Conservation (phyloP, 2,113 vertebrate genomes). For the Zeus faber region DNA sequence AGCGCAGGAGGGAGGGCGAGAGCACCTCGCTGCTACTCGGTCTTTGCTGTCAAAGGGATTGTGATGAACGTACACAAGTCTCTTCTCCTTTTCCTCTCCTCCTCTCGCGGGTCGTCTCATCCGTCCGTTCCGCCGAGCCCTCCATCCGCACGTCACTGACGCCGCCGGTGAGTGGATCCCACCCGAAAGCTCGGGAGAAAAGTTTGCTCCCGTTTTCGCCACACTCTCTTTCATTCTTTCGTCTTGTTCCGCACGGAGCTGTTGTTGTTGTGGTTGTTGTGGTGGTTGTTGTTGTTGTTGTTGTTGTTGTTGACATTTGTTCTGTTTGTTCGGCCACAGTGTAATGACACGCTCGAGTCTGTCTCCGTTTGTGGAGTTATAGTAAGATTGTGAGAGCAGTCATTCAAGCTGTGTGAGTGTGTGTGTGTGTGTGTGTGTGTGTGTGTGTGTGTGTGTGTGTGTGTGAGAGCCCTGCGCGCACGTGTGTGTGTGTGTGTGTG, state of each 20-base stretch:
- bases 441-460: slow-evolving; percentile 3
- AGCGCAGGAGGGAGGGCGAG: slow-evolving; percentile 47
- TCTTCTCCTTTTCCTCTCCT: slow-evolving; percentile 48
- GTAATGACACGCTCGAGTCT: slow-evolving; percentile 38
- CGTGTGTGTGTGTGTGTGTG: slow-evolving; percentile 8
- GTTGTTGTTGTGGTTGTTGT: no score
- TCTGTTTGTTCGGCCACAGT: slow-evolving; percentile 42
- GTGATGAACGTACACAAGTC: slow-evolving; percentile 63
- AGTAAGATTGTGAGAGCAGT: neutral
- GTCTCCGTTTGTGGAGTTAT: slow-evolving; percentile 8
- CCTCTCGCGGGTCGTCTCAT: slow-evolving; percentile 46
- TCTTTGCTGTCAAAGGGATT: slow-evolving; percentile 66
- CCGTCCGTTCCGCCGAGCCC: slow-evolving; percentile 24
- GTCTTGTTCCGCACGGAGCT: no score
- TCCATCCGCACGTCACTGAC: slow-evolving; percentile 33
- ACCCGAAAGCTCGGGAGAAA: slow-evolving; percentile 22
- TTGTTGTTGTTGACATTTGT: no score
- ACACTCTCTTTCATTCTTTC: slow-evolving; percentile 23
- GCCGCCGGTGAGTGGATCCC: slow-evolving; percentile 66
- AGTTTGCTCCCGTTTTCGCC: slow-evolving; percentile 14
- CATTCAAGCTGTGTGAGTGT: slow-evolving; percentile 6
- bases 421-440: slow-evolving; percentile 33
- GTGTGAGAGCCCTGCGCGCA: neutral
- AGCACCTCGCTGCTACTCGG: slow-evolving; percentile 58
- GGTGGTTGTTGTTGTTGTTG: no score